Base-by-base conservation (phyloP, 1,140 invertebrate genomes). In the Theocolax elegans region DNA sequence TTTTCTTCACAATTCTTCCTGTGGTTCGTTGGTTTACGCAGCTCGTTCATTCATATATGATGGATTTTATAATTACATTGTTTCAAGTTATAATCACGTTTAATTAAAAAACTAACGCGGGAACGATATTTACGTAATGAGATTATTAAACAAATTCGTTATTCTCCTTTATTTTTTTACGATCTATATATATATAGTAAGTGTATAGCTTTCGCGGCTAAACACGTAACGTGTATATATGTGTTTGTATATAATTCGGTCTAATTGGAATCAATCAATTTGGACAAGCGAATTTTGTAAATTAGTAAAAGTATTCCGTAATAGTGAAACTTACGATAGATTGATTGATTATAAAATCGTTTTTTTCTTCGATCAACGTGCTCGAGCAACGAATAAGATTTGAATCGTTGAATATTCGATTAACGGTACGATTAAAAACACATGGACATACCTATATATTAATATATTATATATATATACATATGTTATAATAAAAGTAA, bases 41-140 rank as follows among this genome's bases (percentile, higher is more conserved):
- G 44, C 44, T 62, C 58, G 54, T 68, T 68, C n/a, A 68, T 62
- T 21, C 59, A 51, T 51, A n/a, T n/a, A 46, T 21, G 38, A 64
- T 70, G 60, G n/a, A 25, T 21, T 58, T 27, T 27, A 10, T 64
- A 64, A 70, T 70, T 46, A 64, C 23, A 63, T 69, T 63, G 40
- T 70, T 70, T 64, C 2, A 25, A 38, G n/a, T 31, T n/a, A 40
- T 25, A 70, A 70, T 70, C 48, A 70, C 8, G 51, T 35, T 35
- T 54, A 35, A 64, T 64, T 70, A 58, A 17, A 63, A 48, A 48
- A 35, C 17, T 40, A 7, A 46, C 15, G 17, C 13, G 19, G 13
- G 29, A 29, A 19, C 29, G 27, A 23, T 62, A 48, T 56, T 54
- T 63, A 63, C 29, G 21, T 63, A 70, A 63, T 54, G 27, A 35